Evolutionary conservation across 1,140 invertebrate genomes (phyloP), one percentile per base, ranked within the genome.

Genomic region (Andrena cerasifolii): DNA sequence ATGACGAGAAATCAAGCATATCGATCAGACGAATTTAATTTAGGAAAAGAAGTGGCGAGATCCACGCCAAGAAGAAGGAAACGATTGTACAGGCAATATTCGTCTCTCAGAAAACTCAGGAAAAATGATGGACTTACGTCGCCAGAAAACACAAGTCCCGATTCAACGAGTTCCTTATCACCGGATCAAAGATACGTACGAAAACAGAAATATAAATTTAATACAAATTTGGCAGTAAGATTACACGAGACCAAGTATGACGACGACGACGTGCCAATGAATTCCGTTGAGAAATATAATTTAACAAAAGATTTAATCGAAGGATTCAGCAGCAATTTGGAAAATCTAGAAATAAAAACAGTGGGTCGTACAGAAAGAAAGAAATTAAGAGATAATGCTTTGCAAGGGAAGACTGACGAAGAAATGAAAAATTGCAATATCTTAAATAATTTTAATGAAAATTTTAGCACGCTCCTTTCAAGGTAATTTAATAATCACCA

Each of bases 201-300:
- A 1, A 54, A 58, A 36, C 53, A 31, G 3, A 33, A 47, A 43
- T 62, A 78, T 43, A 68, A 58, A n/a, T 43, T 51, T 36, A 61
- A 67, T 3, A 89, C 77, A 47, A 58, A 86, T 61, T 47, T 89
- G 8, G 67, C 76, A 21, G 51, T 84, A 51, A 88, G 83, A 33
- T 82, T 90, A 36, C 49, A 88, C 63, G 73, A 87, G 53, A 62
- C 43, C n/a, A 85, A 80, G 72, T 82, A 86, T 40, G 82, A 90
- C 8, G 71, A 84, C 8, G 71, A 84, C 1, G 82, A 87, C 43
- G 43, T 31, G 26, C 18, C 26, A 66, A 54, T 58, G 51, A 70
- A 61, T 72, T 58, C 68, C 53, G 53, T 24, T 21, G 28, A 74
- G 2, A 7, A 51, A n/a, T 51, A 43, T 47, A 33, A n/a, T 21